These are phyloP conservation scores for Falco cherrug DNA, from an alignment of 2,797 vertebrate species.

Conservation along the genomic window DNA sequence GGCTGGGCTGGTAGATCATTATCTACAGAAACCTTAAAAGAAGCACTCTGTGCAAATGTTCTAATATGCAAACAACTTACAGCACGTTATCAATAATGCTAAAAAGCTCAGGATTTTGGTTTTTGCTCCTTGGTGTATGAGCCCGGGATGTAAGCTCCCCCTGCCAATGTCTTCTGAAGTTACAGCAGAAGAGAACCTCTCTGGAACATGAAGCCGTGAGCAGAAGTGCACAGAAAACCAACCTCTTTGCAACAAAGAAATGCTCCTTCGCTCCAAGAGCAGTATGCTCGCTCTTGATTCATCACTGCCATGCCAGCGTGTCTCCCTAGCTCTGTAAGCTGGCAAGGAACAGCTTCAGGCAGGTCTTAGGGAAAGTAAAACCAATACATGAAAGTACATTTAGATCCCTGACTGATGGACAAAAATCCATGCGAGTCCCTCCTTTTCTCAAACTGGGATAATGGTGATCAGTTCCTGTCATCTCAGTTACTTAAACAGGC, in stretches of 20 bases:
- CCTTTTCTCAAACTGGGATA: not conserved
- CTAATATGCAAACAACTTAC: not conserved
- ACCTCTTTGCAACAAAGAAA: not conserved
- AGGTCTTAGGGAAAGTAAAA: not conserved
- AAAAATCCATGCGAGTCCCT: not conserved
- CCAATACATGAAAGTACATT: not conserved
- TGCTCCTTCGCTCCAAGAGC: not conserved
- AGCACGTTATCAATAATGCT: not conserved
- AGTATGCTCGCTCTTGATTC: not conserved
- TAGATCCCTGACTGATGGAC: not conserved
- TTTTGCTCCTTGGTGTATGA: not conserved
- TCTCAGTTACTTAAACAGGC: not conserved
- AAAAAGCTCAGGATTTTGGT: not conserved
- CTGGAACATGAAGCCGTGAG: not conserved
- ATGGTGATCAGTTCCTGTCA: not conserved
- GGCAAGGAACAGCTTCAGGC: not conserved
- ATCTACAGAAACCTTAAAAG: not conserved
- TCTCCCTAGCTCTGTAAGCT: not conserved
- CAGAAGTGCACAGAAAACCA: not conserved
- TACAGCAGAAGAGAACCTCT: not conserved
- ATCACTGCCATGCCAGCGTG: not conserved
- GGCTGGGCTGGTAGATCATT: not conserved
- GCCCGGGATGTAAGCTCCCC: not conserved
- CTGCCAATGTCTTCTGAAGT: not conserved
- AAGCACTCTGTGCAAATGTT: accelerated